Base-by-base conservation (phyloP, 2,888 invertebrate genomes). In the Papilio demoleus region DNA sequence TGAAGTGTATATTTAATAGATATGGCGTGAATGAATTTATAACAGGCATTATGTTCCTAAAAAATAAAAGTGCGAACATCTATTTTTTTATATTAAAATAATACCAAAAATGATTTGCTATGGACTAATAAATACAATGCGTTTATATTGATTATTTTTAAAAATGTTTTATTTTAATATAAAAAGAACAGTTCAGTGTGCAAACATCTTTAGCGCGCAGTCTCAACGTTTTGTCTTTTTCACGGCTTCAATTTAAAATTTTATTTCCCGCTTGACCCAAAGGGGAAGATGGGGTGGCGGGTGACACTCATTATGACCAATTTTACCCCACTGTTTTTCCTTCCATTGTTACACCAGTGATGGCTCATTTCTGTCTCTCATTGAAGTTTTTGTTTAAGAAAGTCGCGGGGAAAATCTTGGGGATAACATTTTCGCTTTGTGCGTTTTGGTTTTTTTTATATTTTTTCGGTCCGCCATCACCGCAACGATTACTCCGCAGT, bases 301-400 rank as follows among this genome's bases (percentile, higher is more conserved):
- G 82, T 82, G 85, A 83, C 81, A 84, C 88, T 90, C 90, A 92
- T 91, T 91, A 92, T 90, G 88, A 91, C 90, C 90, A 91, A 91
- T 91, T 92, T 88, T 85, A 84, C 85, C 83, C 84, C 82, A 79
- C 84, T 83, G 86, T 85, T 86, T 83, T 79, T 82, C 84, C 81
- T 81, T 75, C 81, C 80, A 86, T 87, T 86, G 86, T 88, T 82
- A 77, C 77, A 74, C 72, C 77, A 72, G 75, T 79, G 85, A 88
- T 87, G 88, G 87, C 88, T 88, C 88, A 87, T 88, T 89, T 87
- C 81, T 83, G 82, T 82, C 83, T 79, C 78, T 80, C 79, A 83
- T 38, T 85, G 82, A 83, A 79, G 79, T 83, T 84, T 86, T 85
- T 85, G 77, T 75, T 74, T 74, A 68, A 75, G 77, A 73, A 50